Evolutionary conservation across 2,797 vertebrate genomes (phyloP).

Genomic region (Cebuella pygmaea): DNA sequence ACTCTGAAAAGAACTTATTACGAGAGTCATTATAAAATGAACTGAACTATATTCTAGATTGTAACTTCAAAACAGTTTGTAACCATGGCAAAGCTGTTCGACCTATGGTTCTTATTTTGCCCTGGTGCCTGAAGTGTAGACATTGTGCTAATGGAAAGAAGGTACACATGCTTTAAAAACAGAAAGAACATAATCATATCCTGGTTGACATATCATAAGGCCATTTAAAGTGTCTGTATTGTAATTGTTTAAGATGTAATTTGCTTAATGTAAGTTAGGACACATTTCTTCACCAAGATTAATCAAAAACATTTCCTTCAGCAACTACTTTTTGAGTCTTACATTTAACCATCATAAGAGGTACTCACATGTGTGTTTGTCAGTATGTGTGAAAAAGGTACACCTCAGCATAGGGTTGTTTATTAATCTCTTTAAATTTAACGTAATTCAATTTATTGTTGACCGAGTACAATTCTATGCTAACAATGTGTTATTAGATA

Average conservation of each 20-base stretch:
- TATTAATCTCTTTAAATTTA: constrained; percentile 25
- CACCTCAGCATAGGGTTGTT: neutral
- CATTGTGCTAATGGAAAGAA: neutral
- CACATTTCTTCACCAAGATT: neutral
- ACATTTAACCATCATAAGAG: neutral
- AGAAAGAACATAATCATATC: neutral
- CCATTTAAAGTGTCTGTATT: neutral
- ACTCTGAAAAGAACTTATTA: neutral
- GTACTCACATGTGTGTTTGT: neutral
- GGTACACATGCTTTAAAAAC: neutral
- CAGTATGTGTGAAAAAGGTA: neutral
- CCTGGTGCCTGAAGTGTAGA: neutral
- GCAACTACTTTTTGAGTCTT: constrained; percentile 16
- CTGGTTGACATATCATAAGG: neutral
- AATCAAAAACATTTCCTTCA: neutral
- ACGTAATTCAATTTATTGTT: neutral
- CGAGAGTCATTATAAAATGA: neutral
- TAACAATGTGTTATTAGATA: neutral
- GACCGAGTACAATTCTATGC: neutral
- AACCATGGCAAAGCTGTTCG: neutral
- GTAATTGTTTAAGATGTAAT: neutral
- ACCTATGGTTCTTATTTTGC: neutral
- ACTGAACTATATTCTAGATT: constrained; percentile 2
- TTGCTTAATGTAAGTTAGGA: neutral
- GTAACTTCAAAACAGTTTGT: neutral